Percentiles rank a stretch among this genome's conserved stretches.
phyloP scores from a whole-genome alignment of 1,140 invertebrate species.

The Platyura marginata region DNA sequence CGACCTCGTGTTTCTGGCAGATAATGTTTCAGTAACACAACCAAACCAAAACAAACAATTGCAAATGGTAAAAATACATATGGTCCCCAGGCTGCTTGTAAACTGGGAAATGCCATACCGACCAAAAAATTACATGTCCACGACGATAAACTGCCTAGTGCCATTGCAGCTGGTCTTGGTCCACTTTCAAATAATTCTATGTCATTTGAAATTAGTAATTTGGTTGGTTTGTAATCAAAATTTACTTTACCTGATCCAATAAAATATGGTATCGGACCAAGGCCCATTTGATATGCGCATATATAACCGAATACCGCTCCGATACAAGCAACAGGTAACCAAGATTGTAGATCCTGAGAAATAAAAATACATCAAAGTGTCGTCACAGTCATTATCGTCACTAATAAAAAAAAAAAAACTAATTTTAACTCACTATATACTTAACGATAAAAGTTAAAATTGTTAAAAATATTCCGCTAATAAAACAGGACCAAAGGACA shows the following conservation, averaged over 20 bases:
- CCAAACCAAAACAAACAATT: conserved; percentile 32
- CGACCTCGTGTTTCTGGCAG: conserved; percentile 51
- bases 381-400: no score
- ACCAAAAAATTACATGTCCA: conserved; percentile 84
- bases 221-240: background rate
- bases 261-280: conserved; percentile 78
- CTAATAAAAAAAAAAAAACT: no score
- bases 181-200: conserved; percentile 71
- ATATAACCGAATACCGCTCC: conserved; percentile 56
- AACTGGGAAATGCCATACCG: conserved; percentile 55
- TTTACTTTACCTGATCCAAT: conserved; percentile 41
- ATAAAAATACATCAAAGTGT: background rate
- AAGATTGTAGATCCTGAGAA: conserved; percentile 26
- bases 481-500: conserved; percentile 28
- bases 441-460: conserved; percentile 28
- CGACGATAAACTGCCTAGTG: conserved; percentile 71
- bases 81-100: conserved; percentile 39
- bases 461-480: conserved; percentile 26
- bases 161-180: conserved; percentile 67
- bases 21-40: conserved; percentile 42
- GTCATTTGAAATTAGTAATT: background rate
- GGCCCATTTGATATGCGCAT: conserved; percentile 61
- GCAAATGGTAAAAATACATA: conserved; percentile 56
- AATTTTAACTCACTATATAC: conserved; percentile 15
- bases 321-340: conserved; percentile 57